Conservation (phyloP, 2,888 invertebrate species). For the Hirtodrosophila duncani region DNA sequence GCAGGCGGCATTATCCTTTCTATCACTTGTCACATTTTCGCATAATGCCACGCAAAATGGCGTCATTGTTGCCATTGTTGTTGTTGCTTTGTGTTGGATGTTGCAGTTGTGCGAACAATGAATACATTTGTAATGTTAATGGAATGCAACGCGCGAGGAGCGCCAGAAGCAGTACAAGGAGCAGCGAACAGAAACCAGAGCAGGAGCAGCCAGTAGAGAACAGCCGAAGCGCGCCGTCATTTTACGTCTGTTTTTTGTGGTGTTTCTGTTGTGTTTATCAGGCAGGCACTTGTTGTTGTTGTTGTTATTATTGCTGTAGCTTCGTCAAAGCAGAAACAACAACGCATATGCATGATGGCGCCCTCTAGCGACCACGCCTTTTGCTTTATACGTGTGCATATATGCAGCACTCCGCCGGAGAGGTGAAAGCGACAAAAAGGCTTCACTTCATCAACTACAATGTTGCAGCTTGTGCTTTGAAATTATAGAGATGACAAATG, state of each 20-base stretch:
- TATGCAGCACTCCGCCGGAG: too few relatives aligned
- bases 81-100: slow-evolving; percentile 24
- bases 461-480: too few relatives aligned
- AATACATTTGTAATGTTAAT: slow-evolving; percentile 49
- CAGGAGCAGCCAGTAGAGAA: slow-evolving; percentile 15
- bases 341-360: too few relatives aligned
- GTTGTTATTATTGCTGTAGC: too few relatives aligned
- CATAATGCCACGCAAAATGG: slow-evolving; percentile 40
- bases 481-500: too few relatives aligned
- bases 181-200: slow-evolving; percentile 19
- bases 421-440: too few relatives aligned
- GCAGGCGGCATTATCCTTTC: slow-evolving; percentile 61
- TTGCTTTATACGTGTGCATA: too few relatives aligned
- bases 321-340: too few relatives aligned
- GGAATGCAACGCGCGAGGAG: slow-evolving; percentile 28
- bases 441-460: too few relatives aligned
- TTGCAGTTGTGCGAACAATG: slow-evolving; percentile 46
- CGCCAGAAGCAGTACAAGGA: too few relatives aligned
- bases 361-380: too few relatives aligned
- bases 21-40: slow-evolving; percentile 71
- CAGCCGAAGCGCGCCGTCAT: slow-evolving; percentile 2
- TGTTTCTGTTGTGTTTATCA: slow-evolving; percentile 57
- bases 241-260: slow-evolving; percentile 7
- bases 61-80: slow-evolving; percentile 35
- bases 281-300: slow-evolving; percentile 26